phyloP scores from a whole-genome alignment of 2,888 invertebrate species.

The Lycaena phlaeas region DNA sequence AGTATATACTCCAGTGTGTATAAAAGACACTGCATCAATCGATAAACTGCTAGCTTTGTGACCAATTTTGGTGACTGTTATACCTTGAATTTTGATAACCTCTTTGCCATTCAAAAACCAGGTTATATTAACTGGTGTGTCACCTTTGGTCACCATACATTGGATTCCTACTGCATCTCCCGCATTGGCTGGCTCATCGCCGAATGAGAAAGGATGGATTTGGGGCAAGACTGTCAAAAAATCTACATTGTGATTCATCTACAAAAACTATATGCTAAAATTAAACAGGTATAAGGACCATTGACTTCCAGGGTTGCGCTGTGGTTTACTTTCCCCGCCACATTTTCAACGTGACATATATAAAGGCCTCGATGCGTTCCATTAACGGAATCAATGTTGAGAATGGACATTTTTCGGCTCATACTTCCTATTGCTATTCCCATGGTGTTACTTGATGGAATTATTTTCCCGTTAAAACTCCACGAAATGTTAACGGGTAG shows the following conservation, averaged over 20 bases:
- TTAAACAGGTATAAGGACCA: constrained; percentile 70
- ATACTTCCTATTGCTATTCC: constrained; percentile 75
- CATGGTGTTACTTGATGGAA: constrained; percentile 66
- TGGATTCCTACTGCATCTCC: constrained; percentile 83
- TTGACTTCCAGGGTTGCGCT: constrained; percentile 81
- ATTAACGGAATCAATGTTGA: constrained; percentile 79
- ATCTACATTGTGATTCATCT: constrained; percentile 21
- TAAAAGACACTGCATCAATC: constrained; percentile 81
- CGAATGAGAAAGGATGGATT: constrained; percentile 84
- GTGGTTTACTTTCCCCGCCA: constrained; percentile 78
- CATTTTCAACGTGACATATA: constrained; percentile 81
- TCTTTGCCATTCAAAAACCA: constrained; percentile 82
- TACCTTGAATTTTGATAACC: constrained; percentile 66
- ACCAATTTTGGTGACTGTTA: constrained; percentile 73
- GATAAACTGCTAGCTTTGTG: constrained; percentile 79
- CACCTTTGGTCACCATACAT: constrained; percentile 85
- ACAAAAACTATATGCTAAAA: constrained; percentile 32
- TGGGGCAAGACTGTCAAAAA: constrained; percentile 77
- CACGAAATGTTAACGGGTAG: constrained; percentile 83
- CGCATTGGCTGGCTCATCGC: constrained; percentile 83
- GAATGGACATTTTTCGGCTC: constrained; percentile 76
- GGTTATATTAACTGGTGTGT: constrained; percentile 81
- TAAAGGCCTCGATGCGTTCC: constrained; percentile 83
- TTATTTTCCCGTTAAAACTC: constrained; percentile 71
- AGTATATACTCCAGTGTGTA: constrained; percentile 83